phyloP scores from a whole-genome alignment of 2,888 invertebrate species.

The Isotomurus palustris region DNA sequence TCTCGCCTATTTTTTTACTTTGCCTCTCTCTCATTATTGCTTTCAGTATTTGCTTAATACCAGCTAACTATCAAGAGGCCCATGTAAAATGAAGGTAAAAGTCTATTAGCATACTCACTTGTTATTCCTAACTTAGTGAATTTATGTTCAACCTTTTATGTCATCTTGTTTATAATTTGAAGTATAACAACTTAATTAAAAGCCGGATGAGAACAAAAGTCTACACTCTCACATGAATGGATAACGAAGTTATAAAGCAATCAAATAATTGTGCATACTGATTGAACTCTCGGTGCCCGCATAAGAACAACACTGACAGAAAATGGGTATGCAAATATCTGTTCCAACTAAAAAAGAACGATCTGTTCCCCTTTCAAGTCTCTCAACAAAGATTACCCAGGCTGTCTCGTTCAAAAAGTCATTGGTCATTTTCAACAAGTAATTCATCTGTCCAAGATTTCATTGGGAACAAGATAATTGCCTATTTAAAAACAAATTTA shows the following conservation, averaged over 20 bases:
- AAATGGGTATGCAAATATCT: too few relatives aligned
- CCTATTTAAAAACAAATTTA: background rate
- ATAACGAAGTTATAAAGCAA: background rate
- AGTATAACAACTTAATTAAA: conserved; percentile 11
- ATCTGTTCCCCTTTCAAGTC: too few relatives aligned
- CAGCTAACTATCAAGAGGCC: background rate
- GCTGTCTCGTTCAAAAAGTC: background rate
- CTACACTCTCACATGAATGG: background rate
- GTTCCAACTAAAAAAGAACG: too few relatives aligned
- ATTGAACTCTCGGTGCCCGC: too few relatives aligned
- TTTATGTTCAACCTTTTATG: conserved; percentile 2
- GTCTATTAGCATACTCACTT: background rate
- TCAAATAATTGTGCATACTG: too few relatives aligned
- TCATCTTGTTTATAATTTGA: conserved; percentile 2
- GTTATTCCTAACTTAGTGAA: background rate
- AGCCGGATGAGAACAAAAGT: conserved; percentile 2
- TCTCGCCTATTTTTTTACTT: background rate
- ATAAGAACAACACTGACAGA: background rate
- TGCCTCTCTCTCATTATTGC: background rate
- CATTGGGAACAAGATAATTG: conserved; percentile 12
- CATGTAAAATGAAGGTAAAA: background rate
- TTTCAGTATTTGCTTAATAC: background rate
- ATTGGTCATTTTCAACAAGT: conserved; percentile 8
- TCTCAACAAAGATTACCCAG: background rate
- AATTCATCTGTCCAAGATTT: conserved; percentile 11